Conservation (phyloP, 2,113 vertebrate species). For the Phrynosoma platyrhinos region DNA sequence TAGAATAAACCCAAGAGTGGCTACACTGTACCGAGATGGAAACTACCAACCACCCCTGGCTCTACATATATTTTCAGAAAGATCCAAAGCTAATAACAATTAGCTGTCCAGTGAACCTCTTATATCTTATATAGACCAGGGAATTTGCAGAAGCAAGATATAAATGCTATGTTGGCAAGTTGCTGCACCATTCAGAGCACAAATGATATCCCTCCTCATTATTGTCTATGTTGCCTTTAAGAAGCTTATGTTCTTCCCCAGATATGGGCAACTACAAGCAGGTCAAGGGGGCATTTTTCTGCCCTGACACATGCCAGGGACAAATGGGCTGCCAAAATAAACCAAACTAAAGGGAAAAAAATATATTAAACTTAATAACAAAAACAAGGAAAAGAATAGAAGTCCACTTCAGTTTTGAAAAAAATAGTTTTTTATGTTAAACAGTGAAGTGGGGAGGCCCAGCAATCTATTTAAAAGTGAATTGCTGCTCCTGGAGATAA, state of each 20-base stretch:
- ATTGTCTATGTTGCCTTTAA: too few relatives aligned
- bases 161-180: background rate
- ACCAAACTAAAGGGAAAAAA: too few relatives aligned
- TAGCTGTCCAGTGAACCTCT: background rate
- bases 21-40: too few relatives aligned
- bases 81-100: background rate
- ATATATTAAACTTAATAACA: background rate
- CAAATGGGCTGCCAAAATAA: too few relatives aligned
- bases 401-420: background rate
- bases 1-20: too few relatives aligned
- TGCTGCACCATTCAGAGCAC: background rate
- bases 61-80: background rate
- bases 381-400: background rate
- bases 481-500: too few relatives aligned
- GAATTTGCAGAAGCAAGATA: background rate
- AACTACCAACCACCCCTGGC: too few relatives aligned
- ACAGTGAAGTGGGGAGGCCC: too few relatives aligned
- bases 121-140: background rate
- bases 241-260: too few relatives aligned
- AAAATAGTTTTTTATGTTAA: too few relatives aligned
- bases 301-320: background rate
- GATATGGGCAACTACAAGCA: too few relatives aligned
- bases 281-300: background rate
- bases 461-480: too few relatives aligned
- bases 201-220: background rate